phyloP scores from a whole-genome alignment of 2,113 vertebrate genomes.

The Bostrychus sinensis region DNA sequence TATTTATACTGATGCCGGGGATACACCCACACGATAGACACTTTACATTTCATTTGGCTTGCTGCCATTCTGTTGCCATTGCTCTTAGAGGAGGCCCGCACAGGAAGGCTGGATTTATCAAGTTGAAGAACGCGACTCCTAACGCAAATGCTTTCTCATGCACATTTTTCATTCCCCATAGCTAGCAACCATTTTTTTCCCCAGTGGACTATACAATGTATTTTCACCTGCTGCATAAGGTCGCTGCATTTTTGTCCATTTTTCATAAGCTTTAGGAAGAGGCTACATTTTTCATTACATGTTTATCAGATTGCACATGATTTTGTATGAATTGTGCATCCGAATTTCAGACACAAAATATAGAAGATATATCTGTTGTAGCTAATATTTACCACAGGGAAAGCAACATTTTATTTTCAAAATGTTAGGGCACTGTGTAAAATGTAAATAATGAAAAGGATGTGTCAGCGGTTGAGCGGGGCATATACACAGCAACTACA shows the following conservation, averaged over 20 bases:
- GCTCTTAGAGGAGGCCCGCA: not conserved
- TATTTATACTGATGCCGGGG: not conserved
- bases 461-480: too few relatives aligned
- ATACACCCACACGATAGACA: not conserved
- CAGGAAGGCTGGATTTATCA: not conserved
- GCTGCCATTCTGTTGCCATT: not conserved
- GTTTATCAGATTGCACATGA: not conserved
- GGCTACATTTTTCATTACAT: not conserved
- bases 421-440: too few relatives aligned
- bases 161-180: slow-evolving; percentile 3
- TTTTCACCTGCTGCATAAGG: not conserved
- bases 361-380: too few relatives aligned
- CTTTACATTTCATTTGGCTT: not conserved
- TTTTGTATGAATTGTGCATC: not conserved
- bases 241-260: not conserved
- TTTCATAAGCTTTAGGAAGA: not conserved
- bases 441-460: too few relatives aligned
- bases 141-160: not conserved
- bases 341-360: too few relatives aligned
- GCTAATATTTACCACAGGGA: too few relatives aligned
- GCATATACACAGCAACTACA: too few relatives aligned
- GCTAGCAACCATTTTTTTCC: not conserved
- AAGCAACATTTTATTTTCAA: too few relatives aligned
- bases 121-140: not conserved
- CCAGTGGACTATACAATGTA: not conserved